Base-by-base conservation (phyloP, 2,888 invertebrate genomes). In the Protodeltote pygarga region DNA sequence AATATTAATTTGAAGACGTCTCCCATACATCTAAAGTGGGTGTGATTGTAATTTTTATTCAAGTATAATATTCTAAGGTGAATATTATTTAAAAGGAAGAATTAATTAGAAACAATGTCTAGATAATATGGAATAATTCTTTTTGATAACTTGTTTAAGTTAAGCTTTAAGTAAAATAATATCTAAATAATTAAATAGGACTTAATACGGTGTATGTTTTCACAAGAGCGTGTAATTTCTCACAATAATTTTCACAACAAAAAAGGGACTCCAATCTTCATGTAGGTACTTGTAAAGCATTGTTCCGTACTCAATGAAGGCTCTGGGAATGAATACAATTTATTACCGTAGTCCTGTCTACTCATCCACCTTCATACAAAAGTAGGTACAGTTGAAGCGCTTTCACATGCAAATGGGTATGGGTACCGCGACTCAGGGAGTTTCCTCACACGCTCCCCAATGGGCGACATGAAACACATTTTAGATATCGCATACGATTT, bases 401-500 rank as follows among this genome's bases (percentile, higher is more conserved):
- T 86, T 84, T 86, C 81, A 79, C 64, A 86, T 86, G 85, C 80
- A 85, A 86, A 86, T 86, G 69, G 68, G 57, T 44, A 62, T 55
- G 62, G 71, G n/a, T 68, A 59, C 67, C 61, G 61, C 62, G 69
- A 46, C 39, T 58, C 50, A 8, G 35, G 21, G 45, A 35, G 21
- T 37, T 50, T 17, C 51, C 42, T 61, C 49, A 31, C 48, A 42
- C 58, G 50, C 49, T 62, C 60, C 61, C 28, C 58, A 73, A 74
- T 72, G 73, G 72, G 70, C 65, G 78, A 83, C 80, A 83, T 76
- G 80, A 74, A 84, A 83, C 79, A 77, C 81, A 82, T 85, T 85
- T 88, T 79, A 83, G 75, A 78, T 81, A 84, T 83, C 78, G 80
- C 83, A 87, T 84, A 78, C 76, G 73, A 82, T 85, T 86, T 79